These are phyloP conservation scores for Menidia menidia DNA, from an alignment of 2,797 vertebrate genomes.

Conservation along the genomic window DNA sequence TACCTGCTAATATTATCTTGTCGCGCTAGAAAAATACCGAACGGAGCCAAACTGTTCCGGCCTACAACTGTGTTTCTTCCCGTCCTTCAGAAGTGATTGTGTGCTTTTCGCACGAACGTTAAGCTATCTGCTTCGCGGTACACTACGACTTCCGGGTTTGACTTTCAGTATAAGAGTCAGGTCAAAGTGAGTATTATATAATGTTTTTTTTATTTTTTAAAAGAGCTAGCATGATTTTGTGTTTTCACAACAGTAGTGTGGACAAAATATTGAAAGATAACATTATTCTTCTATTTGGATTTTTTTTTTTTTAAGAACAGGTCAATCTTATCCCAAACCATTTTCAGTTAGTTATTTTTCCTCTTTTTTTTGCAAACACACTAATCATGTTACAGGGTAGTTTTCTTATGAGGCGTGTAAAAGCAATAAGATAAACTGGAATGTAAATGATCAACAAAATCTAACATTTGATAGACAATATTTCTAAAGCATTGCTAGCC, in stretches of 20 bases:
- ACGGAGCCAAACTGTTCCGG: constrained; percentile 40
- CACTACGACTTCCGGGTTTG: constrained; percentile 20
- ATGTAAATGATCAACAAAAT: neutral
- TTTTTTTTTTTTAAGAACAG: no score
- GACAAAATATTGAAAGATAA: no score
- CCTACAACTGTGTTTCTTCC: constrained; percentile 57
- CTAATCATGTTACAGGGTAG: no score
- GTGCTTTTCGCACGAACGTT: constrained; percentile 62
- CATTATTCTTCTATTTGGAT: no score
- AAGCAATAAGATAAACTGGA: no score
- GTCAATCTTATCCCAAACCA: no score
- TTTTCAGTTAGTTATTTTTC: no score
- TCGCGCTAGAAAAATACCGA: neutral
- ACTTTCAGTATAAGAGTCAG: constrained; percentile 52
- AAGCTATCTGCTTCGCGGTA: constrained; percentile 44
- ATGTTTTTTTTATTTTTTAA: neutral
- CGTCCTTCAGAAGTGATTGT: constrained; percentile 76
- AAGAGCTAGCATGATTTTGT: neutral
- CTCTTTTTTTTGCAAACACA: no score
- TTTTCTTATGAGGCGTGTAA: no score
- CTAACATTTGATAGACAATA: neutral
- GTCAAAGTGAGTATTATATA: neutral
- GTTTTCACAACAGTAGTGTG: no score
- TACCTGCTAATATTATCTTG: constrained; percentile 54
- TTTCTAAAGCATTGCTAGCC: neutral